Percentiles rank a stretch among this genome's conserved stretches.
Evolutionary conservation across 2,888 invertebrate genomes (phyloP).

Genomic region (Parascotia fuliginaria): DNA sequence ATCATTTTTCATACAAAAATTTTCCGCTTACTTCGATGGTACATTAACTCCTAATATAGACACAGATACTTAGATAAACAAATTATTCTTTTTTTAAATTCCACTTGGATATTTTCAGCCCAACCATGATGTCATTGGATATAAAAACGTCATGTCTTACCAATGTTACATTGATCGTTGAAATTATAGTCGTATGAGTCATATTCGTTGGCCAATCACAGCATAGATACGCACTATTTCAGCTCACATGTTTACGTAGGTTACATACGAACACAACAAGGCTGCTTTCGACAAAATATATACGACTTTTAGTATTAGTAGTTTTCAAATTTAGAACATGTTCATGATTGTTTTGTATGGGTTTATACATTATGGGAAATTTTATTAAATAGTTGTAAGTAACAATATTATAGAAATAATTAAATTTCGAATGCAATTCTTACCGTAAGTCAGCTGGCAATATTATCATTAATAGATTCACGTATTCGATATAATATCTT

Average conservation of each 20-base stretch:
- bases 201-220: constrained; percentile 61
- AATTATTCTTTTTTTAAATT: constrained; percentile 16
- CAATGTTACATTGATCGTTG: constrained; percentile 71
- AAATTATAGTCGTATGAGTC: constrained; percentile 74
- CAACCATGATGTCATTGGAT: constrained; percentile 52
- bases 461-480: too few species aligned
- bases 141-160: constrained; percentile 62
- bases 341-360: constrained; percentile 39
- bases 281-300: constrained; percentile 73
- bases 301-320: constrained; percentile 63
- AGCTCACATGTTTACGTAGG: constrained; percentile 69
- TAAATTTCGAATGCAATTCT: too few species aligned
- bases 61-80: too few species aligned
- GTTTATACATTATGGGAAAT: constrained; percentile 18
- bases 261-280: constrained; percentile 77
- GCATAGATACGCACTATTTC: constrained; percentile 64
- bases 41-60: too few species aligned
- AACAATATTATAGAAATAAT: too few species aligned
- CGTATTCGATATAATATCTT: too few species aligned
- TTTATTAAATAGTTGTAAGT: background rate
- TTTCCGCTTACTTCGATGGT: too few species aligned
- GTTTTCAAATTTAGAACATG: constrained; percentile 61
- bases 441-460: too few species aligned
- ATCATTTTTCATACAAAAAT: too few species aligned
- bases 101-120: constrained; percentile 46